Conservation (phyloP, 2,888 invertebrate species). For the Rotaria macrura region DNA sequence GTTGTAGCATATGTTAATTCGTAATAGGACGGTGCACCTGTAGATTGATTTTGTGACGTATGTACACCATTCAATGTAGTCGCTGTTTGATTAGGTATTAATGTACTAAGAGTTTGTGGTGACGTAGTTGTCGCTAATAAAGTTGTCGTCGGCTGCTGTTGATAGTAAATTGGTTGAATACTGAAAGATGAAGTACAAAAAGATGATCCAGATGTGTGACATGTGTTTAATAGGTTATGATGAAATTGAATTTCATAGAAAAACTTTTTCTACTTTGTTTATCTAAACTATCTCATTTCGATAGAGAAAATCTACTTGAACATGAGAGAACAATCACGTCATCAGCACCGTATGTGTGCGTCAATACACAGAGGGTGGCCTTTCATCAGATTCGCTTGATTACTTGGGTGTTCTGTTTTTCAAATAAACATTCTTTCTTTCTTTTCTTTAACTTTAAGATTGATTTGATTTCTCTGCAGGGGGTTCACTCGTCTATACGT, state of each 20-base stretch:
- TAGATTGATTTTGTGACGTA: background rate
- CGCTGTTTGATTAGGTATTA: constrained; percentile 20
- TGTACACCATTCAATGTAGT: background rate
- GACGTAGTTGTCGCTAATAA: background rate
- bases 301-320: background rate
- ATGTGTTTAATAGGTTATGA: background rate
- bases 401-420: background rate
- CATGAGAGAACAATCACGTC: background rate
- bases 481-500: background rate
- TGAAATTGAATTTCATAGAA: background rate
- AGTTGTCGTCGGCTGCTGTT: background rate
- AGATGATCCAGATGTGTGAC: background rate
- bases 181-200: background rate
- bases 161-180: constrained; percentile 19
- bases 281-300: background rate
- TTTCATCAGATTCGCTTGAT: constrained; percentile 1
- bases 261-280: background rate
- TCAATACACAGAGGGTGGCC: background rate
- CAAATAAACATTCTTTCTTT: constrained; percentile 9
- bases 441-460: background rate
- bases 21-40: background rate
- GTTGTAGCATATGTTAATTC: constrained; percentile 15
- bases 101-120: background rate
- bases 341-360: background rate
- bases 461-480: constrained; percentile 19